Base-by-base conservation (phyloP, 1,140 invertebrate species). In the Diorhabda carinulata region DNA sequence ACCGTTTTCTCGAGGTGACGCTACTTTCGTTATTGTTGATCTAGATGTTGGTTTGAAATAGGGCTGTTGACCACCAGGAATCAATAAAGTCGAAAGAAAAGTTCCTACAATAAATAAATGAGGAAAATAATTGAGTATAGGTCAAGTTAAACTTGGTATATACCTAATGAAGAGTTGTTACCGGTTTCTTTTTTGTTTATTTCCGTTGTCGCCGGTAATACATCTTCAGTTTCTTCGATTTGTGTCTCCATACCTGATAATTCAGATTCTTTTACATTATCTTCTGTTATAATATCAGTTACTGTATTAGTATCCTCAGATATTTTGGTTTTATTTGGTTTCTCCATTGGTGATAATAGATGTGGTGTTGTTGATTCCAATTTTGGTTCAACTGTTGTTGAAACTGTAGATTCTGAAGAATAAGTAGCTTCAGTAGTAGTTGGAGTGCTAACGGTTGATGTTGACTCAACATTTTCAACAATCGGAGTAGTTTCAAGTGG, bases 1-100 rank as follows among this genome's bases (percentile, higher is more conserved):
- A 77, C 61, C 73, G 3, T 69, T 74, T 47, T 76, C 73, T 69
- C 79, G 81, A 3, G 85, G 84, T 3, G 85, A 84, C n/a, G 81
- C 66, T n/a, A 89, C 84, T 79, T 90, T 89, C 0, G 87, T 88
- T 59, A 89, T 90, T 3, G 83, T 89, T 5, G 87, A 84, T 43
- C 84, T 80, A 8, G 87, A 88, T 1, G 79, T 78, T 67, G 74
- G 59, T 45, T 67, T 73, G 69, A 69, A 77, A 56, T 66, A 78
- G 2, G 83, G 76, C 64, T 87, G 77, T 77, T 85, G 84, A 9
- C 85, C 86, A 2, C 87, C 86, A 4, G 87, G 87, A n/a, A 85
- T 80, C 61, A 88, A 71, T 56, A 88, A 79, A 3, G 85, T 83
- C 0, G 87, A 84, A 75, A 70, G 78, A 75, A 73, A 80, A 74